Conservation (phyloP, 1,140 invertebrate species). For the Drosophila dunni region DNA sequence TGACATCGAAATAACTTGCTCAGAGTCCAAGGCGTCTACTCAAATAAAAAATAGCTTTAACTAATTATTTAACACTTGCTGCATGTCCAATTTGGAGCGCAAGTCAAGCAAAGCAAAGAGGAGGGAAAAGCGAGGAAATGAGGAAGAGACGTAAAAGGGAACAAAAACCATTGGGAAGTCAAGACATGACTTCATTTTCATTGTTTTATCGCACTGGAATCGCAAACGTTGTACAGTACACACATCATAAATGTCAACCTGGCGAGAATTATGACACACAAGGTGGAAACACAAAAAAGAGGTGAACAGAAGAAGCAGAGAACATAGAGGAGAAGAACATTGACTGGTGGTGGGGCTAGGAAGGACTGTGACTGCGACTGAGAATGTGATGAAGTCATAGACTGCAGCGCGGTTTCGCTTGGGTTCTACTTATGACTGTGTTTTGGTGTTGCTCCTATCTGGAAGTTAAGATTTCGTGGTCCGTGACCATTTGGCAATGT, state of each 20-base stretch:
- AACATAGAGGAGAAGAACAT: conserved; percentile 8
- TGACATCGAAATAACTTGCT: conserved; percentile 4
- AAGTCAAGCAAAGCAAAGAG: conserved; percentile 16
- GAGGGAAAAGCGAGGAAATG: background rate
- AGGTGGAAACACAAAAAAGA: conserved; percentile 29
- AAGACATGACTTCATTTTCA: conserved; percentile 74
- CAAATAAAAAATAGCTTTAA: conserved; percentile 23
- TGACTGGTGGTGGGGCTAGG: conserved; percentile 9
- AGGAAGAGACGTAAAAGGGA: background rate
- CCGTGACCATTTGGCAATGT: conserved; percentile 84
- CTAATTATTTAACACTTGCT: conserved; percentile 45
- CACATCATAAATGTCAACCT: conserved; percentile 83
- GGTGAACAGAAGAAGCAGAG: background rate
- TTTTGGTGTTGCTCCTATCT: conserved; percentile 53
- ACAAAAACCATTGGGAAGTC: conserved; percentile 22
- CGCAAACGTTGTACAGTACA: conserved; percentile 58
- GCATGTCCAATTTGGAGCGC: conserved; percentile 35
- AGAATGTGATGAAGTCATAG: conserved; percentile 65
- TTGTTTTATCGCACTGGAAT: conserved; percentile 74
- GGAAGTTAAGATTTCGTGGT: conserved; percentile 80
- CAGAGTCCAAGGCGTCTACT: conserved; percentile 3
- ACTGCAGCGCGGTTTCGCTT: conserved; percentile 21
- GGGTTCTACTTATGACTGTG: conserved; percentile 21
- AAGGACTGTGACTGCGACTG: conserved; percentile 2
- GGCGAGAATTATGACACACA: conserved; percentile 79